Conservation (phyloP, 2,113 vertebrate species). For the Rhynchomys soricoides region DNA sequence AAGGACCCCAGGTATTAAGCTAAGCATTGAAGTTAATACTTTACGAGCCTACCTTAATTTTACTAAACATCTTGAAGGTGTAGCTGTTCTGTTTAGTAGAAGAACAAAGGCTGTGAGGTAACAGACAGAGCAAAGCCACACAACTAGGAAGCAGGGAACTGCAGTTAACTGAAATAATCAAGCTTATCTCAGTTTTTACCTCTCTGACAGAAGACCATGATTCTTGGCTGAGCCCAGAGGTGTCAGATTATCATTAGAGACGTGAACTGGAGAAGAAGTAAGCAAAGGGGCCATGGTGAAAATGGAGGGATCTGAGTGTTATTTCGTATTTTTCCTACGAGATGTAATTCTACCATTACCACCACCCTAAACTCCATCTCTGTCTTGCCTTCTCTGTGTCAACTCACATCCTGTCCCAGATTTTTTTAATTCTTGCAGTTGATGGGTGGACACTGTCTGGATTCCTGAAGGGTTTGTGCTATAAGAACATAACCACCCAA, state of each 20-base stretch:
- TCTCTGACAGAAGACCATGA: background rate
- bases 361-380: background rate
- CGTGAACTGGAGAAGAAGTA: background rate
- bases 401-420: constrained; percentile 5
- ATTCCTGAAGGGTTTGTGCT: constrained; percentile 69
- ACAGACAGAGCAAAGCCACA: background rate
- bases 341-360: background rate
- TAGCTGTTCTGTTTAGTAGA: background rate
- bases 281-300: background rate
- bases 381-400: background rate
- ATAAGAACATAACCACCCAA: constrained; percentile 42
- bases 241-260: background rate
- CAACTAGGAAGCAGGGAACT: background rate
- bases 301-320: background rate
- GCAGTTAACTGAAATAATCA: background rate
- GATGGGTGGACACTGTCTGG: constrained; percentile 58
- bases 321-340: background rate
- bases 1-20: background rate
- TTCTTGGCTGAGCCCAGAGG: background rate
- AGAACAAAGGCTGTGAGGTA: background rate
- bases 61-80: background rate
- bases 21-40: background rate
- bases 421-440: constrained; percentile 21
- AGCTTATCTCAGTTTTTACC: constrained; percentile 32
- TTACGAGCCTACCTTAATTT: background rate